Base-by-base conservation (phyloP, 2,797 vertebrate genomes). In the Odontamblyopus rebecca region DNA sequence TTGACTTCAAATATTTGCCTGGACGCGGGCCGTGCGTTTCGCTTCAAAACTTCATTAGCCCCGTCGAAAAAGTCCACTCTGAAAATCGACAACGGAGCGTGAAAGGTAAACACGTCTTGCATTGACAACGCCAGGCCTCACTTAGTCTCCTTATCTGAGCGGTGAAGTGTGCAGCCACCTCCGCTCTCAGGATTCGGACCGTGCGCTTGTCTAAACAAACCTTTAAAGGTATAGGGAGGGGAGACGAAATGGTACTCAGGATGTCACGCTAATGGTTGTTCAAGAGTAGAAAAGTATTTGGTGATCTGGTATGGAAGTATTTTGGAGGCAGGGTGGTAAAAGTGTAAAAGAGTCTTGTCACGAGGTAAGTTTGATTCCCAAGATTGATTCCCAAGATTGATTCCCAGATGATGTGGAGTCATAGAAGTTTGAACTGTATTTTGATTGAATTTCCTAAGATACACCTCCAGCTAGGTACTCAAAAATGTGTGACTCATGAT, bases 141-240 rank as follows among this genome's bases (percentile, higher is more conserved):
- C 91, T 92, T 90, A 85, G 89, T 86, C 76, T 61, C 83, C 91
- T 92, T 92, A 92, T 93, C 92, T 91, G 72, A 65, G 79, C 80
- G 84, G 86, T 88, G 81, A 85, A 91, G 88, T 88, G 89, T 82
- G 85, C 85, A 86, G 77, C 86, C 87, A 75, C 89, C 71, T 75
- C 75, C 48, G 80, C 80, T 89, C 82, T 86, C 84, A 89, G 85
- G 82, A 88, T 83, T 84, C 85, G 85, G 86, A 70, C 78, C 78
- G 75, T 86, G 83, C 85, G 79, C 86, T 86, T 90, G 81, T 86
- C 85, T 85, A 90, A 90, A 91, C 85, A 88, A 87, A 88, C 82
- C 84, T 77, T 83, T 86, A 82, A 76, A 79, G 84, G 77, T 76
- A 48, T 61, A 84, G 44, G 44, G 44, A 48, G 44, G 44, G 11